Evolutionary conservation across 2,113 vertebrate species (phyloP), one percentile per base, ranked within the genome.

Genomic region (Chrysemys picta): DNA sequence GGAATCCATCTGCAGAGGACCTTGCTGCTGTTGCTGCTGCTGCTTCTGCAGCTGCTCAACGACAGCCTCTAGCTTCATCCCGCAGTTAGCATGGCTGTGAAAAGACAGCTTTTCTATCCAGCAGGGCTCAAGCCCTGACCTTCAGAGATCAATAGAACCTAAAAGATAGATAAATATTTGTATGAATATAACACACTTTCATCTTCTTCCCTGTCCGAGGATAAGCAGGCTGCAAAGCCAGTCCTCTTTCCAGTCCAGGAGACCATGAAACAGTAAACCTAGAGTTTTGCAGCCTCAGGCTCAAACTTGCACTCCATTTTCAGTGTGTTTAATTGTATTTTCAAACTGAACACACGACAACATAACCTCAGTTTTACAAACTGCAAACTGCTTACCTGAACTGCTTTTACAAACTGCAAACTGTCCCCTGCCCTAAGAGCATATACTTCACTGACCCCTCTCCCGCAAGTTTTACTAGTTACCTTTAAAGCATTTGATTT

Each of bases 31-130:
- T 76, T 98, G 98, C 80, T 98, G 97, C 80, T 99, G 98, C 96
- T 99, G 99, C 88, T 99, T 99, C 93, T 99, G 99, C 94, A 99
- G 98, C 90, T 99, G 99, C 96, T 99, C 99, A 98, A 99, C 99
- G 93, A 99, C 97, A 6, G 98, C 99, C 94, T 99, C 98, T 83
- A 99, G 98, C 97, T 99, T 99, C 98, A 99, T 98, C 97, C 76
- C 98, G 98, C n/a, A 76, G 97, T 92, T 94, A 95, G 98, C 98
- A 99, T 98, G 98, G 98, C 97, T 98, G 93, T 97, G 97, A 89
- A 97, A 80, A 87, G 88, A 29, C 54, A 87, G 88, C 82, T 62
- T 92, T 59, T 56, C 45, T 93, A 82, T 87, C 85, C 52, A 93
- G 84, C 89, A 89, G 97, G 47, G 97, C 97, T 88, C 98, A 94